Base-by-base conservation (phyloP, 2,888 invertebrate species). In the Erpobdella octoculata region DNA sequence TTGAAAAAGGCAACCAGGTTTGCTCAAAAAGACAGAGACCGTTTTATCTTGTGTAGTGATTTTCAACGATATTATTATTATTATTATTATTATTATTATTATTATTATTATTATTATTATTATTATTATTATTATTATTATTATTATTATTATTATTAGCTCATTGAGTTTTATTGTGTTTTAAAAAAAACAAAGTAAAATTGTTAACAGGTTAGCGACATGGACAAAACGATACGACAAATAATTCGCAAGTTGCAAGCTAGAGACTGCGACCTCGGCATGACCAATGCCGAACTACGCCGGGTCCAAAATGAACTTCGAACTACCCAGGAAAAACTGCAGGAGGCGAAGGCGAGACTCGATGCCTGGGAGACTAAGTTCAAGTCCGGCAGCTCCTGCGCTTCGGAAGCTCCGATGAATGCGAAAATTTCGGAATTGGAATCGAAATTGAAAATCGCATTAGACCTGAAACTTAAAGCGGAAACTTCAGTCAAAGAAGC, bases 191-290 rank as follows among this genome's bases (percentile, higher is more conserved):
- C 12, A 25, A 48, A 48, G 18, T 48, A 48, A 48, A 48, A 21
- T 48, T 6, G 37, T 33, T 28, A 33, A 18, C 36, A 53, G 64
- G 71, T 80, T 15, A 77, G 76, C 35, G 79, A 76, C 61, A 73
- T 80, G 66, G 79, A 78, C 67, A 78, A 78, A 46, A 78, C 78
- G 53, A 75, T 81, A 5, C 74, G 77, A 12, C 77, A 78, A 38
- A 65, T 73, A 6, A 73, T 73, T 31, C 48, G 73, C 6, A 73
- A 73, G 66, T 65, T 73, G 15, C 73, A 73, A 48, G 71, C 73
- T 37, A 46, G 73, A 48, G 70, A 74, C 59, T 65, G 73, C 59
- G 73, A 73, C 59, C 67, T 75, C 66, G 58, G 71, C 25, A 71
- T 73, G 73, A 71, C 53, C 41, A 73, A 71, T 36, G 71, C 73